Evolutionary conservation across 2,888 invertebrate genomes (phyloP), one percentile per base, ranked within the genome.

Genomic region (Aricia artaxerxes): DNA sequence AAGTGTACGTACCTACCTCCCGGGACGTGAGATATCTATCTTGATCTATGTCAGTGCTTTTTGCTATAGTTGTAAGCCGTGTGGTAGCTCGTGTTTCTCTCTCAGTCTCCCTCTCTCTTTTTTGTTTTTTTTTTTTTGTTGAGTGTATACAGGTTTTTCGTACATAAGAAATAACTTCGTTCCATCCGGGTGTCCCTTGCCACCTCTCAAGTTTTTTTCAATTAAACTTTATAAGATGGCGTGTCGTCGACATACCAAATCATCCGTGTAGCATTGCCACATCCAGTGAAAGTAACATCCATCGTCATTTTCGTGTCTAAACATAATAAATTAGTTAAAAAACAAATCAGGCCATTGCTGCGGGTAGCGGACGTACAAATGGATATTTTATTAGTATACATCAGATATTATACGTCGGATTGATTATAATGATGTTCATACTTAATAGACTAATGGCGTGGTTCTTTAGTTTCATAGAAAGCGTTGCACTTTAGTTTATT

Each of bases 271-370:
- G 7, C 61, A 73, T 49, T 49, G 75, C n/a, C 84, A 40, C 79
- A 85, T 88, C 87, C 80, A 88, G 83, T 82, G 64, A 5, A 72
- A 9, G 24, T 9, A 69, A 78, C 6, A 82, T 85, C 84, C 53
- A 91, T 91, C 91, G 88, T 81, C 84, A 83, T 83, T 90, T 87
- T 85, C 93, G 89, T 93, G 93, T 85, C 82, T 86, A 89, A 88
- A 86, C 86, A 84, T 87, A 88, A 92, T 93, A 93, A 93, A 93
- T 92, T 92, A 92, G 90, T 93, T 92, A 92, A 94, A 91, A 92
- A 93, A 92, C 92, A 93, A 93, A 93, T 92, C 92, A 86, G 90
- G 83, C 88, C 87, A 69, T 79, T 7, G 35, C 49, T 76, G 76
- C 76, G 57, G 76, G 76, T 53, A 53, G 35, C 76, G 76, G 76